Conservation (phyloP, 2,888 invertebrate species). For the Hemicrepidius hirtus region DNA sequence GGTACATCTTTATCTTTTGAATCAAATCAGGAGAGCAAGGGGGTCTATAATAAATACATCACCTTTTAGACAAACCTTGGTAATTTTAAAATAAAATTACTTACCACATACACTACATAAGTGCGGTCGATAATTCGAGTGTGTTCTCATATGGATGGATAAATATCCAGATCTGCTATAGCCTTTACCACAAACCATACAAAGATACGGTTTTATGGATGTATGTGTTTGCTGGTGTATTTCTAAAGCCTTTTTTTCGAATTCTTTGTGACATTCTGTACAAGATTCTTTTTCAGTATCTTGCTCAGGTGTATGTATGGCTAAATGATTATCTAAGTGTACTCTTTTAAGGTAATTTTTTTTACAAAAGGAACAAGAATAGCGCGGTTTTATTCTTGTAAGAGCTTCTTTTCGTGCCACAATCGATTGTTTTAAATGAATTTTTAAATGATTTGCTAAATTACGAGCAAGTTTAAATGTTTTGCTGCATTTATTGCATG, state of each 20-base stretch:
- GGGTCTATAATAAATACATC: too few relatives aligned
- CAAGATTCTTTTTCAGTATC: not conserved
- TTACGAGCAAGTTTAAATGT: constrained; percentile 25
- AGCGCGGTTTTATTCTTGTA: constrained; percentile 24
- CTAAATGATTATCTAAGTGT: constrained; percentile 48
- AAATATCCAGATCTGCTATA: constrained; percentile 44
- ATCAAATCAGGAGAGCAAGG: too few relatives aligned
- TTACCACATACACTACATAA: constrained; percentile 54
- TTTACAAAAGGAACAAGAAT: constrained; percentile 36
- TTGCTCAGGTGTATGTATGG: constrained; percentile 34
- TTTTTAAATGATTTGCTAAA: constrained; percentile 42
- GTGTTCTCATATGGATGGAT: constrained; percentile 46
- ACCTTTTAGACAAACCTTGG: too few relatives aligned
- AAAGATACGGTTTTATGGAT: constrained; percentile 31
- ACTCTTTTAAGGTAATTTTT: constrained; percentile 42
- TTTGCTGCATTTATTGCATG: constrained; percentile 27
- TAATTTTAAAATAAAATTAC: not conserved
- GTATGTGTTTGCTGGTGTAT: constrained; percentile 11
- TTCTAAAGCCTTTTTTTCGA: not conserved
- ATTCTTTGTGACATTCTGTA: not conserved
- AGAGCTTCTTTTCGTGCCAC: constrained; percentile 1
- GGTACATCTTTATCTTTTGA: too few relatives aligned
- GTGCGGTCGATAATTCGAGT: constrained; percentile 45
- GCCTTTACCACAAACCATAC: constrained; percentile 52
- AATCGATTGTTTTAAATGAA: constrained; percentile 33